Base-by-base conservation (phyloP, 2,113 vertebrate genomes). In the Urocitellus parryii region DNA sequence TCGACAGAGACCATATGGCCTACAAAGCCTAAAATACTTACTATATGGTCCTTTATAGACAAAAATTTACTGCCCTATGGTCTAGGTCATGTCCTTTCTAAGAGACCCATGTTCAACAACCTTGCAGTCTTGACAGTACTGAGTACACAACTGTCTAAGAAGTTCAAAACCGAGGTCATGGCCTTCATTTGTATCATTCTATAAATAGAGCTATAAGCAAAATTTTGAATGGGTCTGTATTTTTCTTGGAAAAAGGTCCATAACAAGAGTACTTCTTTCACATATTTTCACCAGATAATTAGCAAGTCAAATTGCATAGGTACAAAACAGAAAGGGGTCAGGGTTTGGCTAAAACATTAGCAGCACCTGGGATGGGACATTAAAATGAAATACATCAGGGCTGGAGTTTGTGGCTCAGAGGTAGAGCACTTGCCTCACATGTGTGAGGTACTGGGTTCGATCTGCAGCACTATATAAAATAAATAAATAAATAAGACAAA, bases 1-100 rank as follows among this genome's bases (percentile, higher is more conserved):
- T 6, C 67, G 84, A 77, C 53, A 87, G 20, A 92, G 27, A 83
- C 67, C 39, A 37, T 65, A 76, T 65, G 82, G 90, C 39, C 34
- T 93, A 2, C n/a, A 90, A 88, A 95, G 18, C n/a, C 32, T n/a
- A 68, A 97, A 96, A 96, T 68, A 93, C 34, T 86, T 73, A 82
- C 20, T 93, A 83, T 67, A 70, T 94, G 63, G 39, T 13, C 25
- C 48, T 89, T 86, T 73, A 82, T 17, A 95, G 84, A 90, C 20
- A 93, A 88, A 84, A 58, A 53, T 51, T 56, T 94, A 68, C 74
- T 84, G 48, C 84, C 24, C 9, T 11, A 7, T 88, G 65, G 18
- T 84, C 58, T 79, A 96, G 22, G 67, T 80, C 67, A 84, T 95
- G 58, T 84, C 48, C 6, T 87, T 90, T 51, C 39, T 80, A 92